These are phyloP conservation scores for Luperina nickerlii DNA, from an alignment of 2,888 invertebrate species.

Conservation along the genomic window DNA sequence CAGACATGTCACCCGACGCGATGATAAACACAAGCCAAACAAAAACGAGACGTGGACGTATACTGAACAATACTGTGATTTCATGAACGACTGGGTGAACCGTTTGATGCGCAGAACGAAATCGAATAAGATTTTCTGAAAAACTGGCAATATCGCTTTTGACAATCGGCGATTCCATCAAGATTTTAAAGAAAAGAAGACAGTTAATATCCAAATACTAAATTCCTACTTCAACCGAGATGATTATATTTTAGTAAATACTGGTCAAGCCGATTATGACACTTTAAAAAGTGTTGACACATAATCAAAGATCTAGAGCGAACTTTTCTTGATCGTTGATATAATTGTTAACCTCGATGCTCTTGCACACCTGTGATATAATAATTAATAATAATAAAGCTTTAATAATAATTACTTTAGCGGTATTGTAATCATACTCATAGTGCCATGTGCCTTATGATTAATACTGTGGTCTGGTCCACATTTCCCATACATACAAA, in stretches of 20 bases:
- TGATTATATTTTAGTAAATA: not conserved
- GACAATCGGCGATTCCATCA: not conserved
- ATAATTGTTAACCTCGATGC: conserved; percentile 25
- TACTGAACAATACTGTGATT: conserved; percentile 16
- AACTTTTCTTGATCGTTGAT: conserved; percentile 6
- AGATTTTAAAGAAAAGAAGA: not conserved
- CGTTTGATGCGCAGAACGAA: not conserved
- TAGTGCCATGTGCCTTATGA: conserved; percentile 1
- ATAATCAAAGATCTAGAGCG: conserved; percentile 9
- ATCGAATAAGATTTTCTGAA: not conserved
- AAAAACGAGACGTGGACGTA: not conserved
- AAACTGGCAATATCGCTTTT: not conserved
- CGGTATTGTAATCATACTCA: conserved; percentile 11
- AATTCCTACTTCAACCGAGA: not conserved
- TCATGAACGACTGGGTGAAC: not conserved
- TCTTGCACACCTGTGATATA: conserved; percentile 9
- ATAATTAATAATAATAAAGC: not conserved
- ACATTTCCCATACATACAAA: conserved; percentile 2
- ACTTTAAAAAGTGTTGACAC: not conserved
- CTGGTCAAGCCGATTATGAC: not conserved
- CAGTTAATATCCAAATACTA: not conserved
- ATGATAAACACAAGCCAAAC: conserved; percentile 47
- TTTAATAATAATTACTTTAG: conserved; percentile 25
- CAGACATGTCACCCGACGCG: conserved; percentile 34
- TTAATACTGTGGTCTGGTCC: conserved; percentile 23